These are phyloP conservation scores for Misgurnus anguillicaudatus DNA, from an alignment of 2,113 vertebrate species.

Conservation along the genomic window DNA sequence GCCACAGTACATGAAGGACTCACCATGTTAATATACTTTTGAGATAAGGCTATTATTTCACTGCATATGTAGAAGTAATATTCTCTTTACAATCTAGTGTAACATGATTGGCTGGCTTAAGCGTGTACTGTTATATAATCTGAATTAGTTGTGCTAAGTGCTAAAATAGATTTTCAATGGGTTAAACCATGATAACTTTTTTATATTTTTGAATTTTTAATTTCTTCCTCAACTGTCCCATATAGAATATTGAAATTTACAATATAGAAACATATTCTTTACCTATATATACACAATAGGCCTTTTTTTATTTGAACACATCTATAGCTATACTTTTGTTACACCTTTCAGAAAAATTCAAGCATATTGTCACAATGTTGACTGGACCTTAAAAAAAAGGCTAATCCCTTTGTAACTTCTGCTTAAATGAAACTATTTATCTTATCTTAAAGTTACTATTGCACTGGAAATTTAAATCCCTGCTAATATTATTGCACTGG, in stretches of 20 bases:
- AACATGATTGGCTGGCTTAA: conserved; percentile 8
- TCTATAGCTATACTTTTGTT: neutral
- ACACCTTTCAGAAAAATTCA: neutral
- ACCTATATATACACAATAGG: neutral
- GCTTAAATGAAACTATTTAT: neutral
- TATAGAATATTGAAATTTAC: conserved; percentile 2
- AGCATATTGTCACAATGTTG: neutral
- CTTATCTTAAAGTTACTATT: conserved; percentile 10
- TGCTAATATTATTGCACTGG: conserved; percentile 26
- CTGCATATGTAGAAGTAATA: neutral
- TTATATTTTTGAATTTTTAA: neutral
- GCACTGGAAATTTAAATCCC: neutral
- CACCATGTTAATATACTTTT: neutral
- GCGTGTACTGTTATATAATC: neutral
- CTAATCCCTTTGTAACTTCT: neutral
- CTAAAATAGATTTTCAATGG: conserved; percentile 1
- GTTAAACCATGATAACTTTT: neutral
- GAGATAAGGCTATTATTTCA: conserved; percentile 1
- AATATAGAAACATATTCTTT: neutral
- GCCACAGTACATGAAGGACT: neutral
- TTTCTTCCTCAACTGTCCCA: neutral
- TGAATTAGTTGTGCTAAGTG: conserved; percentile 15
- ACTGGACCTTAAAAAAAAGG: conserved; percentile 4
- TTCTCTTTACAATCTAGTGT: neutral
- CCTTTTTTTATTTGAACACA: neutral